Base-by-base conservation (phyloP, 37 sponge, comb jelly and placozoan genomes). In the Diacarnus erythraeanus region DNA sequence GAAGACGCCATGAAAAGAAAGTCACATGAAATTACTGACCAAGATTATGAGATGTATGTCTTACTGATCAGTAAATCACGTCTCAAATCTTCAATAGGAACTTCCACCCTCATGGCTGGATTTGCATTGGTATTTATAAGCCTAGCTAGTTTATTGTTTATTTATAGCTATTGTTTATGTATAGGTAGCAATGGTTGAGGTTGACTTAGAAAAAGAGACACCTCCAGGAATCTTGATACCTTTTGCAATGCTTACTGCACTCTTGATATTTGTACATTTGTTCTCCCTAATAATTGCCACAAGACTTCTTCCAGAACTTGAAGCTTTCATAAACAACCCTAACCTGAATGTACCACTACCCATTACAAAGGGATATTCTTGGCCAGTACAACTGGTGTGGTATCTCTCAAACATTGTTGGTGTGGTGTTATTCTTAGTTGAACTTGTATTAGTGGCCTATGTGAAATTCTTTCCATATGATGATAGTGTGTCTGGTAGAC, bases 181-280 rank as follows among this genome's bases (percentile, higher is more conserved):
- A 0, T 34, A 91, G 91, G 91, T 91, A 43, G 91, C 89, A 18
- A 84, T 92, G 77, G 93, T 88, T 20, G 93, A 92, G 57, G 80
- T 79, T 0, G 93, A 92, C 26, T 30, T 88, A 17, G 47, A 35
- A 0, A 37, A 74, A 0, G 18, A 34, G 5, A 69, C 66, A 4
- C 78, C 81, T 20, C 8, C 70, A 38, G 72, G 59, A 20, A 59
- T 92, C 0, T 69, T 88, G 10, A 87, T 91, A 20, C 83, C 80
- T 15, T 91, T 83, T 75, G 83, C 87, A 17, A 83, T 91, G 47
- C 40, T 43, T 64, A 91, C 83, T 5, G 87, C 87, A 18, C 42
- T 91, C 54, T 80, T 91, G 6, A 82, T 91, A 36, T 91, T 86
- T 74, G 80, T 86, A 22, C 91, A 91, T 34, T 61, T 91, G 10